Percentiles rank a stretch among this genome's conserved stretches.
Conservation (phyloP, 1,140 invertebrate species). For the Pseudoatta argentina region DNA sequence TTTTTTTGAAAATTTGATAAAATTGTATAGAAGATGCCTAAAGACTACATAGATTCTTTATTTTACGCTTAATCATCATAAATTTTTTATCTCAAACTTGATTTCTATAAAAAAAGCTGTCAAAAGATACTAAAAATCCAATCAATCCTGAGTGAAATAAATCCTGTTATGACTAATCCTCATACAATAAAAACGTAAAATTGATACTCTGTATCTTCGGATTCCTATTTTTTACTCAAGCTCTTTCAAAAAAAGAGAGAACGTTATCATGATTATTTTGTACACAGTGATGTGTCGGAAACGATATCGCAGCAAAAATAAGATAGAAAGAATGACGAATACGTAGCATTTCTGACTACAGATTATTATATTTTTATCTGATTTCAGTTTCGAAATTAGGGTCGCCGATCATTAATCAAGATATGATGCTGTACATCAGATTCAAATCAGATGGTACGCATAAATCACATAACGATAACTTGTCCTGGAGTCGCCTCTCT, state of each 20-base stretch:
- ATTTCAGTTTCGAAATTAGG: conserved; percentile 14
- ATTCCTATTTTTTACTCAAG: conserved; percentile 5
- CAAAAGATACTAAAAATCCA: background rate
- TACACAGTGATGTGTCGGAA: background rate
- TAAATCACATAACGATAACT: conserved; percentile 1
- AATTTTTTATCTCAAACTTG: background rate
- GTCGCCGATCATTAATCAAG: background rate
- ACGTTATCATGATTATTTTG: background rate
- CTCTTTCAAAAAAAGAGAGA: background rate
- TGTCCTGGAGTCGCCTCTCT: background rate
- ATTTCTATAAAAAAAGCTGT: background rate
- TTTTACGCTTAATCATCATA: background rate
- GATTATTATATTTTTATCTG: conserved; percentile 7
- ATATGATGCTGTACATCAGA: background rate
- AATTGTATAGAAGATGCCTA: background rate
- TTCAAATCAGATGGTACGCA: conserved; percentile 6
- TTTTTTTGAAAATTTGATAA: background rate
- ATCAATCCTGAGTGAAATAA: background rate
- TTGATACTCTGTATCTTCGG: background rate
- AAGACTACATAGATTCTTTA: background rate
- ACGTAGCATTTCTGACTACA: background rate
- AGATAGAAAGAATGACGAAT: background rate
- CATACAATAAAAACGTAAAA: background rate
- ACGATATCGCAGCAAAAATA: conserved; percentile 12
- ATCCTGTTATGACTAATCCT: background rate